A percentile compares a stretch with the other conserved stretches of the same genome.
These are phyloP conservation scores for Antheraea pernyi DNA, from an alignment of 1,140 invertebrate genomes.

Conservation along the genomic window DNA sequence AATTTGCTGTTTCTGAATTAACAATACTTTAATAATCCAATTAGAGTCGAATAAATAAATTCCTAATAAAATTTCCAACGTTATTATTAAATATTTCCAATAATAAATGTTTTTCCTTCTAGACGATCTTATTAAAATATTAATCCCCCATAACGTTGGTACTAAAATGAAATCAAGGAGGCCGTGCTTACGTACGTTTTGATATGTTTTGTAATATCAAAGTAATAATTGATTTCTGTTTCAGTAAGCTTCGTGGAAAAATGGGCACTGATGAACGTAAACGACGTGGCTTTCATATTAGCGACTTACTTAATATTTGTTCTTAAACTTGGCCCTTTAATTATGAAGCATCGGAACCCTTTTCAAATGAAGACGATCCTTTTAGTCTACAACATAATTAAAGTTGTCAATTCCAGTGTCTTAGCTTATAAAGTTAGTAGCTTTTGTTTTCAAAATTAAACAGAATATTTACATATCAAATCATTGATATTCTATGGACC, in stretches of 20 bases:
- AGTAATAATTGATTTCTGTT: conserved; percentile 22
- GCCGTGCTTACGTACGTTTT: no score
- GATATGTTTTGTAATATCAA: background rate
- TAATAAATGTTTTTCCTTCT: no score
- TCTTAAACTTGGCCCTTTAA: conserved; percentile 29
- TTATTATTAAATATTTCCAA: no score
- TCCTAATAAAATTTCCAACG: no score
- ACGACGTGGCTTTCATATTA: conserved; percentile 28
- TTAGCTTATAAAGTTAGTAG: conserved; percentile 37
- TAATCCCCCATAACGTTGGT: no score
- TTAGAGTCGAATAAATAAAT: no score
- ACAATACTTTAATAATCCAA: no score
- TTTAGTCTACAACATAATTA: conserved; percentile 34
- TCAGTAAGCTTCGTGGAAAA: conserved; percentile 37
- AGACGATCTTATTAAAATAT: no score
- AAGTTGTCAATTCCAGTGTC: conserved; percentile 34
- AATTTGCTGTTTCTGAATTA: no score
- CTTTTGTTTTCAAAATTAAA: background rate
- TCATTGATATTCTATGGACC: no score
- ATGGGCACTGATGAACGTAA: conserved; percentile 38
- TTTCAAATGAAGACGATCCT: conserved; percentile 30
- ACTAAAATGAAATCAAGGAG: no score
- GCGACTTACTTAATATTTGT: conserved; percentile 32
- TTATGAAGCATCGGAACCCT: conserved; percentile 26
- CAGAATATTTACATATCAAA: background rate